phyloP scores from a whole-genome alignment of 2,797 vertebrate genomes.

The Amphiprion clarkii region DNA sequence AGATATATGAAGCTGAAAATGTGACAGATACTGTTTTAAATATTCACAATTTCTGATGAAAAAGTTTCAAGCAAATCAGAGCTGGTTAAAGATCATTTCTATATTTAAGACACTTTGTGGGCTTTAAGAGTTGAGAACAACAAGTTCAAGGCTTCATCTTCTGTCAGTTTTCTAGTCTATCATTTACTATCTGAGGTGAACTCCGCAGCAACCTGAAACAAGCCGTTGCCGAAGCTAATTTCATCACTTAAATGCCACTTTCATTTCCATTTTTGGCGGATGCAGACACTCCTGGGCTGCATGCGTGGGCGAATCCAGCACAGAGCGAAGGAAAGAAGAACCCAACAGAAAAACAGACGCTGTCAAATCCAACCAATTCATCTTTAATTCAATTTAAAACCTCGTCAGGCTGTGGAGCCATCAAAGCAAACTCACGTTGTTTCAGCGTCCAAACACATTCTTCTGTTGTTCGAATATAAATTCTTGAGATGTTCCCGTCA shows the following conservation, averaged over 20 bases:
- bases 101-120: too few relatives aligned
- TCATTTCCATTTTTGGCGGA: conserved; percentile 20
- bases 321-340: background rate
- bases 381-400: conserved; percentile 13
- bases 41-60: too few relatives aligned
- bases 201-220: background rate
- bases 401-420: background rate
- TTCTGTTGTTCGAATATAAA: background rate
- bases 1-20: too few relatives aligned
- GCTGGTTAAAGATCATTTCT: too few relatives aligned
- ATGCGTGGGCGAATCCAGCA: background rate
- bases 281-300: background rate
- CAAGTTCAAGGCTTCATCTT: too few relatives aligned
- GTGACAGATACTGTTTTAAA: too few relatives aligned
- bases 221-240: conserved; percentile 3
- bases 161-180: background rate
- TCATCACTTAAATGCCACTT: conserved; percentile 5
- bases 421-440: background rate
- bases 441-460: background rate
- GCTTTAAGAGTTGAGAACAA: too few relatives aligned
- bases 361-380: conserved; percentile 12
- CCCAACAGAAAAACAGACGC: background rate
- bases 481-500: background rate
- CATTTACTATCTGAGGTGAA: background rate
- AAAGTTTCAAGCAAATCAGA: too few relatives aligned